Evolutionary conservation across 2,888 invertebrate genomes (phyloP).

Genomic region (Heteropelma amictum): DNA sequence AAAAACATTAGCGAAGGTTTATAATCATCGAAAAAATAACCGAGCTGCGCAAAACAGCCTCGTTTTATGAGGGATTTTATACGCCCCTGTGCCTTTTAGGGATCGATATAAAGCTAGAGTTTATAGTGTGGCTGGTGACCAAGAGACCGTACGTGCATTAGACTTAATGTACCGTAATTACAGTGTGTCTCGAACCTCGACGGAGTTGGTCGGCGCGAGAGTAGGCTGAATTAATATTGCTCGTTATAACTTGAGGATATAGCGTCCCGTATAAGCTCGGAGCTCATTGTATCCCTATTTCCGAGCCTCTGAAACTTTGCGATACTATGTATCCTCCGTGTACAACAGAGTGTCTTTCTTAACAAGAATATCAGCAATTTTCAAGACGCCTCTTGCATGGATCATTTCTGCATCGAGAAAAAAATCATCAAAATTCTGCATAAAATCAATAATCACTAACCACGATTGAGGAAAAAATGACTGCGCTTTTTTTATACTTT

Average conservation of each 20-base stretch:
- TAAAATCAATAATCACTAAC: too few relatives aligned
- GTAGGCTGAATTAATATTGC: slow-evolving; percentile 63
- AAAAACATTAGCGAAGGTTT: too few relatives aligned
- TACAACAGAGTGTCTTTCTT: neutral
- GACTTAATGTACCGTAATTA: slow-evolving; percentile 63
- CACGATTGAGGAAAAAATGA: too few relatives aligned
- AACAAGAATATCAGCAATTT: neutral
- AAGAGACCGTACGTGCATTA: slow-evolving; percentile 44
- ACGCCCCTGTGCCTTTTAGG: neutral
- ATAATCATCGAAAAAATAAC: too few relatives aligned
- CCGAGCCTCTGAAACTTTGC: slow-evolving; percentile 19
- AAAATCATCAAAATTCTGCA: too few relatives aligned
- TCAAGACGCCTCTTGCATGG: neutral
- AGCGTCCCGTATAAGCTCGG: slow-evolving; percentile 9
- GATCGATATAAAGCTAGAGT: slow-evolving; percentile 13
- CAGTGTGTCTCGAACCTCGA: slow-evolving; percentile 51
- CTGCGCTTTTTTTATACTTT: too few relatives aligned
- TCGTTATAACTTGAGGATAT: slow-evolving; percentile 56
- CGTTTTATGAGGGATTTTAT: neutral
- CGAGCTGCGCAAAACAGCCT: neutral
- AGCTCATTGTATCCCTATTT: slow-evolving; percentile 34
- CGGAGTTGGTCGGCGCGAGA: slow-evolving; percentile 5
- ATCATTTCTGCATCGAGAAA: too few relatives aligned
- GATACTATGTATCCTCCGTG: neutral
- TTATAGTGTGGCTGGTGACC: slow-evolving; percentile 1